Base-by-base conservation (phyloP, 2,888 invertebrate genomes). In the Cataglyphis albicans region DNA sequence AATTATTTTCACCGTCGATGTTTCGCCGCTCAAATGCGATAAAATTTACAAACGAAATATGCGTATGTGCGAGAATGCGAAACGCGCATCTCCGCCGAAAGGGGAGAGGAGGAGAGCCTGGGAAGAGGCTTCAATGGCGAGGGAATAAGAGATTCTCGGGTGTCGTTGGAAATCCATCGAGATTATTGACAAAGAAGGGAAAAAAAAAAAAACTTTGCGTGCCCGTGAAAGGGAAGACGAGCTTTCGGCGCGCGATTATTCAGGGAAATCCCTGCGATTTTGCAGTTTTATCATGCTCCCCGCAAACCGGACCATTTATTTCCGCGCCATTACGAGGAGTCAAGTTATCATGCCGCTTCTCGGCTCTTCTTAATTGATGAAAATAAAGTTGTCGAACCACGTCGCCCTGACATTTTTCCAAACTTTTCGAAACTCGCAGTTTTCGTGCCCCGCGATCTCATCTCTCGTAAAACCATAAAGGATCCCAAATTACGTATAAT, bases 121-220 rank as follows among this genome's bases (percentile, higher is more conserved):
- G 12, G 59, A 48, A 21, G 48, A 59, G 44, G 44, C 72, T 59
- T 80, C 59, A 72, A 80, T 80, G 78, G 25, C 59, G 59, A 21
- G 72, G 72, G 72, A 72, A 80, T 59, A 72, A 70, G 78, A 80
- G 78, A 80, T 80, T 59, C 35, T 68, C 44, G 35, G 67, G 59
- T 59, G 78, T 70, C 57, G 78, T 57, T 78, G 41, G 72, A 61
- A 61, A 72, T 72, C 44, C 78, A 25, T 80, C 35, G 78, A 48
- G 78, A 80, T 80, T 80, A 80, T 80, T 80, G 78, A 80, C 72
- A 68, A 48, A 80, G 78, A 70, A 68, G 21, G 72, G 48, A 59
- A 68, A 48, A 80, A 72, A 70, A 68, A 18, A 59, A 61, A 59
- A 72, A 80, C 44, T 72, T 70, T 70, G 59, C 32, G 70, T 59